These are phyloP conservation scores for Ivindomyrus marchei DNA, from an alignment of 2,113 vertebrate species.

Conservation along the genomic window DNA sequence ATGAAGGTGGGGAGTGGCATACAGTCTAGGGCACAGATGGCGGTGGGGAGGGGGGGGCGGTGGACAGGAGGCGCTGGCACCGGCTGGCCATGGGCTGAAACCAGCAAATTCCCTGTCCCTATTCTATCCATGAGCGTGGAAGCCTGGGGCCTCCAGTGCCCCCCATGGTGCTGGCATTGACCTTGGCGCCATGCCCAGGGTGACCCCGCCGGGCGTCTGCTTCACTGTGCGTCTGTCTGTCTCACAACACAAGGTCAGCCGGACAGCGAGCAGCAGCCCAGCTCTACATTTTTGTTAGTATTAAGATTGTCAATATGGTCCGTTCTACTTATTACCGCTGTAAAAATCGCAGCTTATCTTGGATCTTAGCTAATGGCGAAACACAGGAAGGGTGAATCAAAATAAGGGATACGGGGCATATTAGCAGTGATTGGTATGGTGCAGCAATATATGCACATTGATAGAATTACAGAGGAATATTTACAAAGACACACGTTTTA, in stretches of 20 bases:
- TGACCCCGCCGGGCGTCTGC: conserved; percentile 55
- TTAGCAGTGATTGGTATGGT: not conserved
- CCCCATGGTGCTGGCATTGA: conserved; percentile 50
- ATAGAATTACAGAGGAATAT: not conserved
- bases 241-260: conserved; percentile 43
- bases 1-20: conserved; percentile 92
- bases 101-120: conserved; percentile 89
- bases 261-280: conserved; percentile 29
- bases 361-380: not conserved
- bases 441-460: not conserved
- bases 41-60: conserved; percentile 82
- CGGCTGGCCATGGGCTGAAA: conserved; percentile 97
- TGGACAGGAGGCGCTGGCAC: conserved; percentile 96
- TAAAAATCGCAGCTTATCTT: not conserved
- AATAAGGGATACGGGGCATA: not conserved
- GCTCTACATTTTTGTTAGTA: conserved; percentile 30
- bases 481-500: not conserved
- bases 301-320: conserved; percentile 39
- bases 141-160: conserved; percentile 46
- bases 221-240: conserved; percentile 44
- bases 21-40: conserved; percentile 37
- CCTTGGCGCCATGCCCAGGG: conserved; percentile 57
- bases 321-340: not conserved
- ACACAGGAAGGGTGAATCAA: not conserved
- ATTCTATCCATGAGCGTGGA: conserved; percentile 91